phyloP scores from a whole-genome alignment of 1,140 invertebrate genomes.

The Periplaneta americana region DNA sequence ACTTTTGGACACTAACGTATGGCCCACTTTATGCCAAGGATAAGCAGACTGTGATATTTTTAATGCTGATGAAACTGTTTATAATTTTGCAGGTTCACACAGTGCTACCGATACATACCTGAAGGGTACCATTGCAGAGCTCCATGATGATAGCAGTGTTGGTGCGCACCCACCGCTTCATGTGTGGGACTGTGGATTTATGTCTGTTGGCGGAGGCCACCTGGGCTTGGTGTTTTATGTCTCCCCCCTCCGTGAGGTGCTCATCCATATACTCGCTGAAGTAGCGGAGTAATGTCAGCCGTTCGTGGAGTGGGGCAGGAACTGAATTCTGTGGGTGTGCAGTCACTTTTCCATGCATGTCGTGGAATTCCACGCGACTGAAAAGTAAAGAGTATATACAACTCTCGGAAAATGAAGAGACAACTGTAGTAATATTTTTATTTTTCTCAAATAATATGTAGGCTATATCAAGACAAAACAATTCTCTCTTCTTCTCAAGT shows the following conservation, averaged over 20 bases:
- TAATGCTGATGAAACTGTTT: no score
- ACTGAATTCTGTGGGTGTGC: neutral
- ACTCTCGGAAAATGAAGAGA: no score
- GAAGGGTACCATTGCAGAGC: conserved; percentile 61
- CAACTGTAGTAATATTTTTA: no score
- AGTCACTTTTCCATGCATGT: conserved; percentile 58
- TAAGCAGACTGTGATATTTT: no score
- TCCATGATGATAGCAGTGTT: conserved; percentile 69
- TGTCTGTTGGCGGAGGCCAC: neutral
- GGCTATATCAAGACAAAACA: no score
- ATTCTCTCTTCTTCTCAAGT: no score
- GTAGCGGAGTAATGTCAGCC: conserved; percentile 48
- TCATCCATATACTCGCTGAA: conserved; percentile 67
- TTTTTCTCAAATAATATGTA: no score
- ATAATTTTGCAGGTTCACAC: no score
- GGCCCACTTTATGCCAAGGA: no score
- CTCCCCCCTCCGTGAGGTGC: conserved; percentile 54
- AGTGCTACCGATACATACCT: conserved; percentile 45
- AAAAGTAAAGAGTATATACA: no score
- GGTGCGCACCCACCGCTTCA: conserved; percentile 66
- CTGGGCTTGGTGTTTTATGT: neutral
- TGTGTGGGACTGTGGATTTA: conserved; percentile 51
- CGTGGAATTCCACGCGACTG: conserved; percentile 59
- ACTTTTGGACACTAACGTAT: no score
- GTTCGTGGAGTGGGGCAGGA: conserved; percentile 4